phyloP scores from a whole-genome alignment of 2,113 vertebrate genomes.

The Microtus montanus region DNA sequence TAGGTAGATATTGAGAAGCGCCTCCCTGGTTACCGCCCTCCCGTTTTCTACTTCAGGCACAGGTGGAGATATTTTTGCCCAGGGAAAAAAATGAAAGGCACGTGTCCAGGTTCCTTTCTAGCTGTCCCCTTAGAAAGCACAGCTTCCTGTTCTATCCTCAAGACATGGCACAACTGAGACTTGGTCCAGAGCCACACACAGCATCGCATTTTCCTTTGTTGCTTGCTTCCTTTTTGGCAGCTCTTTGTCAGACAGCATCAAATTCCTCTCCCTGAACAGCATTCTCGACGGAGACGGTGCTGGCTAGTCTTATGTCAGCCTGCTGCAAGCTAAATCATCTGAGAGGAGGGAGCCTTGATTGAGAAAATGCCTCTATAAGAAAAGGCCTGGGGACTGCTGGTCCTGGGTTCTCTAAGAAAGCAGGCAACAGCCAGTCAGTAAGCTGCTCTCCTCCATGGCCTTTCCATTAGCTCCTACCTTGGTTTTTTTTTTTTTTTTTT shows the following conservation, averaged over 20 bases:
- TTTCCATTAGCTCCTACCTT: neutral
- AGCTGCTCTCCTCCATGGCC: too few relatives aligned
- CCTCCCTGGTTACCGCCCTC: neutral
- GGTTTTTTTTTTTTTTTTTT: too few relatives aligned
- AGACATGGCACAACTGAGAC: slow-evolving; percentile 26
- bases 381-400: neutral
- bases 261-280: slow-evolving; percentile 17
- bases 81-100: neutral
- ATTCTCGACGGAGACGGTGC: neutral
- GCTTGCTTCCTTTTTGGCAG: slow-evolving; percentile 8
- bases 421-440: neutral
- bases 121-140: slow-evolving; percentile 54
- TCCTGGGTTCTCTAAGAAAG: neutral
- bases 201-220: neutral
- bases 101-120: slow-evolving; percentile 48
- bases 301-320: neutral
- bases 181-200: neutral
- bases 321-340: neutral
- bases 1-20: neutral
- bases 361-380: neutral
- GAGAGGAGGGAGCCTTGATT: neutral
- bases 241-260: slow-evolving; percentile 51
- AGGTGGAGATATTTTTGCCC: slow-evolving; percentile 28
- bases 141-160: slow-evolving; percentile 55
- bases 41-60: neutral